Evolutionary conservation across 35 echinoderm and acorn worm genomes (phyloP).

Genomic region (Heliocidaris tuberculata): DNA sequence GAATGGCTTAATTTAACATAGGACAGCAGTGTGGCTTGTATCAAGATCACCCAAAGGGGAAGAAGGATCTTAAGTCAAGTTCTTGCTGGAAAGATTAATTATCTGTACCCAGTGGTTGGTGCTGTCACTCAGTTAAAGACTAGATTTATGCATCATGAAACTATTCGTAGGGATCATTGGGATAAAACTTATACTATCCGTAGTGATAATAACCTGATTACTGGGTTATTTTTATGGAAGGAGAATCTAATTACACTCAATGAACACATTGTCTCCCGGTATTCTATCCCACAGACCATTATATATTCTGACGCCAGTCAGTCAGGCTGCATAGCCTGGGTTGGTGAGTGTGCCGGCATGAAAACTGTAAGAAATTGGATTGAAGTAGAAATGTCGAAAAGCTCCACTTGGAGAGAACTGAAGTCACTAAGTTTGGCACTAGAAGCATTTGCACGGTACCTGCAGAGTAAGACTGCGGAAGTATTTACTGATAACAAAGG

Average conservation of each 20-base stretch:
- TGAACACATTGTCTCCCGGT: slow-evolving; percentile 1
- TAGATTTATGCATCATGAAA: slow-evolving; percentile 46
- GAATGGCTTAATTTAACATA: slow-evolving; percentile 49
- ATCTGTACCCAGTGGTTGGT: slow-evolving; percentile 26
- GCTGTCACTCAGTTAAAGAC: slow-evolving; percentile 36
- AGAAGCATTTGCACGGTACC: not conserved
- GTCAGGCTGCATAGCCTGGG: slow-evolving; percentile 42
- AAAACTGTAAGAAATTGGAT: slow-evolving; percentile 37
- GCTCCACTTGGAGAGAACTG: slow-evolving; percentile 59
- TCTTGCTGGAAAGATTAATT: slow-evolving; percentile 45
- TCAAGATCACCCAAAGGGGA: not conserved
- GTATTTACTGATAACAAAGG: slow-evolving; percentile 53
- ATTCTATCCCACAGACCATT: slow-evolving; percentile 7
- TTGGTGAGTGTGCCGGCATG: not conserved
- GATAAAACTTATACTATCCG: slow-evolving; percentile 17
- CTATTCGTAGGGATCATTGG: slow-evolving; percentile 30
- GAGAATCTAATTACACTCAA: not conserved
- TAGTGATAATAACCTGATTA: not conserved
- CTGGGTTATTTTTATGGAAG: slow-evolving; percentile 41
- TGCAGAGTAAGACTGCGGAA: slow-evolving; percentile 2
- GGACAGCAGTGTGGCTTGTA: not conserved
- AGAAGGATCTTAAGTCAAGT: not conserved
- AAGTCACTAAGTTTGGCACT: slow-evolving; percentile 45
- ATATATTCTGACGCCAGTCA: slow-evolving; percentile 58
- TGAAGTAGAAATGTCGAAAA: not conserved